A percentile compares a stretch with the other conserved stretches of the same genome.
These are phyloP conservation scores for Apodemus sylvaticus DNA, from an alignment of 2,113 vertebrate genomes.

Conservation along the genomic window DNA sequence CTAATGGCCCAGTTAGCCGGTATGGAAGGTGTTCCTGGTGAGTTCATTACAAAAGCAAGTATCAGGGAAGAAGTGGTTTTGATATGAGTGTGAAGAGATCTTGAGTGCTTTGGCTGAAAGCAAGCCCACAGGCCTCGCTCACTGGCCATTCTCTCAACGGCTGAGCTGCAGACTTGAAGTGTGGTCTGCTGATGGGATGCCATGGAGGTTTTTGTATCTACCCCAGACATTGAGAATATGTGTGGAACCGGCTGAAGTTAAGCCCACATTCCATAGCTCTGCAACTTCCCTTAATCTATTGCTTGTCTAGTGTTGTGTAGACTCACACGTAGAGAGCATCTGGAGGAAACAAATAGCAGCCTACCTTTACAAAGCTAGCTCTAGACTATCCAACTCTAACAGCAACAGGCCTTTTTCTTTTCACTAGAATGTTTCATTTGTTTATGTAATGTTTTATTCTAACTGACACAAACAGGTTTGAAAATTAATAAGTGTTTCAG, in stretches of 20 bases:
- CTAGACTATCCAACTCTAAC: not conserved
- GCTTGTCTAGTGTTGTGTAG: not conserved
- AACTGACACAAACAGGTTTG: not conserved
- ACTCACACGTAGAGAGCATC: not conserved
- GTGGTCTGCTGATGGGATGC: not conserved
- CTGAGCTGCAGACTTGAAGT: not conserved
- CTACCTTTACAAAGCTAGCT: not conserved
- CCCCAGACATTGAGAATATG: not conserved
- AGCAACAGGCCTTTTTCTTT: not conserved
- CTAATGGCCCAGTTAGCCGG: not conserved
- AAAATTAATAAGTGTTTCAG: not conserved
- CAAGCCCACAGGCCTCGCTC: not conserved
- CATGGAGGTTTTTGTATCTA: not conserved
- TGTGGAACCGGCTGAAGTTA: rapidly evolving
- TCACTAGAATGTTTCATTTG: not conserved
- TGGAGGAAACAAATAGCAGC: not conserved
- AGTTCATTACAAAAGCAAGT: not conserved
- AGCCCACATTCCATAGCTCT: not conserved
- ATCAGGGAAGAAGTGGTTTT: not conserved
- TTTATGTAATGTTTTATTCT: not conserved
- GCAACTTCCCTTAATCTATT: not conserved
- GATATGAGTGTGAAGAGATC: not conserved
- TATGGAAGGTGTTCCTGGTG: not conserved
- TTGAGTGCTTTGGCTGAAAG: not conserved
- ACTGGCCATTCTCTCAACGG: not conserved